Conservation (phyloP, 2,113 vertebrate species). For the Ciconia boyciana region DNA sequence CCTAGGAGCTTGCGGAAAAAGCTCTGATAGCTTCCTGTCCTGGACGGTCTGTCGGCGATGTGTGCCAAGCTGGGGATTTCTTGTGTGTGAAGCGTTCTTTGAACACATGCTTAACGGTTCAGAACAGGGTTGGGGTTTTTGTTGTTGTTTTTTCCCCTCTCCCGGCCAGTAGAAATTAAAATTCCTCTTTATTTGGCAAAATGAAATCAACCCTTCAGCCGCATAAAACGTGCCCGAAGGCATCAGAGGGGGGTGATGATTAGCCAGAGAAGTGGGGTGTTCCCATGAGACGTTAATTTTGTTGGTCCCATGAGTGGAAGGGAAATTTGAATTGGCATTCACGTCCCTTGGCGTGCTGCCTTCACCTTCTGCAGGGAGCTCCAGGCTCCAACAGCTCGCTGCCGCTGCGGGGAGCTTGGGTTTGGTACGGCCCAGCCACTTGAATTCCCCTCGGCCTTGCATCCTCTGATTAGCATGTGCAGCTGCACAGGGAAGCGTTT, state of each 20-base stretch:
- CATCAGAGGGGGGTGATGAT: not conserved
- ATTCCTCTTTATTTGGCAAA: not conserved
- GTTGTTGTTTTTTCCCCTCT: not conserved
- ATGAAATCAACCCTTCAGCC: not conserved
- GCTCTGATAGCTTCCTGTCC: not conserved
- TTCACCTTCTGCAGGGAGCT: not conserved
- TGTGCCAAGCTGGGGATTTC: not conserved
- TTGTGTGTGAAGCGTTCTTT: not conserved
- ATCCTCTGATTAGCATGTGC: not conserved
- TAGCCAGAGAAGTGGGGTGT: not conserved
- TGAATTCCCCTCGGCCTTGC: not conserved
- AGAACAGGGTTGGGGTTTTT: too few relatives aligned
- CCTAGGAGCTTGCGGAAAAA: not conserved
- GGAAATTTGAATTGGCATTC: not conserved
- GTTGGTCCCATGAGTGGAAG: not conserved
- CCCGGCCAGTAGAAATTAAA: not conserved
- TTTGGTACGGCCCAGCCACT: not conserved
- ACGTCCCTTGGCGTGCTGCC: not conserved
- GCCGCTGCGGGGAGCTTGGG: not conserved
- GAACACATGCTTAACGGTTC: not conserved
- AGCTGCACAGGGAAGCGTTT: not conserved
- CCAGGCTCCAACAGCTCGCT: not conserved
- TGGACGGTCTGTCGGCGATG: rapidly evolving
- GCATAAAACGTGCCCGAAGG: not conserved
- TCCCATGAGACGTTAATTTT: not conserved